Evolutionary conservation across 2,888 invertebrate species (phyloP).

Genomic region (Amblyjoppa fuscipennis): DNA sequence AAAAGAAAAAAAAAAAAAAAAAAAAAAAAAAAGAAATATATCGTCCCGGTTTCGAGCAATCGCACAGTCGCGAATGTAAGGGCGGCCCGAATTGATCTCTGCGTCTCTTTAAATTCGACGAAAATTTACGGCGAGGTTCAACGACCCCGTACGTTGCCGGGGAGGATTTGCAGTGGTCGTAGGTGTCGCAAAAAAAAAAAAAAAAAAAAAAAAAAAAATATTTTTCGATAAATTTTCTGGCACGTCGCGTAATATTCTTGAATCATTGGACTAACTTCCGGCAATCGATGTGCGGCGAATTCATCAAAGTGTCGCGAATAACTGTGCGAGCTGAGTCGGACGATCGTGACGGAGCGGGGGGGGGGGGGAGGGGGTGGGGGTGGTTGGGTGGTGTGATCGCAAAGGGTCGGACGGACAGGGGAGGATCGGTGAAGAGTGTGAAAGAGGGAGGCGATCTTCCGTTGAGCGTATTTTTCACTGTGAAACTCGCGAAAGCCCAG

Average conservation of each 20-base stretch:
- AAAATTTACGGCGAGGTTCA: neutral
- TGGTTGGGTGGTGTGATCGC: neutral
- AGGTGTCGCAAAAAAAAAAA: slow-evolving; percentile 36
- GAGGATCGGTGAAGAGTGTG: neutral
- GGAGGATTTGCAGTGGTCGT: slow-evolving; percentile 7
- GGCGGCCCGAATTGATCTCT: slow-evolving; percentile 5
- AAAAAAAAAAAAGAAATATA: slow-evolving; percentile 31
- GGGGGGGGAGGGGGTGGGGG: no score
- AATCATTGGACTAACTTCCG: slow-evolving; percentile 26
- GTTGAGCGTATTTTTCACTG: slow-evolving; percentile 54
- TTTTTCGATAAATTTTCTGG: slow-evolving; percentile 66
- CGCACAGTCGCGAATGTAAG: slow-evolving; percentile 33
- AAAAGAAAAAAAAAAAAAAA: neutral
- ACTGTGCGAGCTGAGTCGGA: slow-evolving; percentile 4
- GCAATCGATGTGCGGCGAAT: slow-evolving; percentile 14
- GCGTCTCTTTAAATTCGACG: slow-evolving; percentile 7
- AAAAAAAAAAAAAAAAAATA: neutral
- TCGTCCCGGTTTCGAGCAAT: slow-evolving; percentile 45
- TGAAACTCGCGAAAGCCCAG: slow-evolving; percentile 7
- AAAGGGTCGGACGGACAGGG: no score
- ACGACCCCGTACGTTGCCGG: neutral
- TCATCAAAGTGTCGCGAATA: slow-evolving; percentile 13
- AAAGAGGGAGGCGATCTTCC: slow-evolving; percentile 31
- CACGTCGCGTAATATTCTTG: slow-evolving; percentile 26
- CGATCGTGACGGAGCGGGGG: neutral